phyloP scores from a whole-genome alignment of 2,797 vertebrate genomes.

The Helicolenus hilgendorfi region DNA sequence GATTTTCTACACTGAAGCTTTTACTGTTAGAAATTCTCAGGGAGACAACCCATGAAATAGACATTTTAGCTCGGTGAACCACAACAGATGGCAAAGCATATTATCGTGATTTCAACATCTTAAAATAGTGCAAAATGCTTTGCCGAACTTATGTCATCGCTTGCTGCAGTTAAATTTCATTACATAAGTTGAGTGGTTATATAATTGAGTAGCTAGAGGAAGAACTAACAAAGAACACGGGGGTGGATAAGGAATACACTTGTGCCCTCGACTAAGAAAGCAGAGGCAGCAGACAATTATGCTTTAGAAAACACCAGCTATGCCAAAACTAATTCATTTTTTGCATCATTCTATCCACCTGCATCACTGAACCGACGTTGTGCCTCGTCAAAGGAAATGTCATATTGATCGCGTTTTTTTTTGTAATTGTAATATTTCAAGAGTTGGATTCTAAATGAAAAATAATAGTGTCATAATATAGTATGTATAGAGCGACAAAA shows the following conservation, averaged over 20 bases:
- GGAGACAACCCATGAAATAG: background rate
- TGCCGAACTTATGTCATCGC: slow-evolving; percentile 62
- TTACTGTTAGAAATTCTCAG: background rate
- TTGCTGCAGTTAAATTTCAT: slow-evolving; percentile 55
- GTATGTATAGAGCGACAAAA: background rate
- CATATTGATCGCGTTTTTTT: no score
- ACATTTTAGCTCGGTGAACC: background rate
- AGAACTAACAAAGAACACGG: slow-evolving; percentile 59
- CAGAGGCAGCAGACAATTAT: slow-evolving; percentile 31
- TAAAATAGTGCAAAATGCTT: slow-evolving; percentile 51
- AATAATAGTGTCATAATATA: background rate
- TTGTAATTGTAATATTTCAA: background rate
- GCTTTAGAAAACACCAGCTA: background rate
- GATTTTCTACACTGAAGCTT: background rate
- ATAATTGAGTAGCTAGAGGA: slow-evolving; percentile 68
- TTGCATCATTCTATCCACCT: background rate
- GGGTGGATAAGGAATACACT: slow-evolving; percentile 56
- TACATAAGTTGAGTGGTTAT: slow-evolving; percentile 77
- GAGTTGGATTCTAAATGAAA: background rate
- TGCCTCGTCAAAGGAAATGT: background rate
- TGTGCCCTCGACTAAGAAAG: slow-evolving; percentile 40
- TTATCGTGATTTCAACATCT: slow-evolving; percentile 37
- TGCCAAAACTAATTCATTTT: slow-evolving; percentile 2
- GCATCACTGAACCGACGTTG: background rate
- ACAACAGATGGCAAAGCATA: slow-evolving; percentile 32